A percentile compares a stretch with the other conserved stretches of the same genome.
These are phyloP conservation scores for Sebastes ruberrimus DNA, from an alignment of 2,797 vertebrate genomes.

Conservation along the genomic window DNA sequence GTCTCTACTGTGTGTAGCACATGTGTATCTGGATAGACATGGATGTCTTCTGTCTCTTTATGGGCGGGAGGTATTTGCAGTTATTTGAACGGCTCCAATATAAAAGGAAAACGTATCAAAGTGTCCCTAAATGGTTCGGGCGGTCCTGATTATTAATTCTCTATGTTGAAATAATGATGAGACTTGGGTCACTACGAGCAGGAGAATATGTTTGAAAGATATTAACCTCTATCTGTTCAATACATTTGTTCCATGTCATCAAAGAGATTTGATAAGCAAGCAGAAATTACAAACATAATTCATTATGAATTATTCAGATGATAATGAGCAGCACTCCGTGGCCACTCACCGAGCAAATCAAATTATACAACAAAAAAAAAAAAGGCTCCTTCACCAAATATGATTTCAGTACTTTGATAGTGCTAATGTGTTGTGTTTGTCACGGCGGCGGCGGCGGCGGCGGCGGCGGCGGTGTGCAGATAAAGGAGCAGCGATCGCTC, in stretches of 20 bases:
- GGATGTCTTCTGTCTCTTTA: not conserved
- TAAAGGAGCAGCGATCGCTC: slow-evolving; percentile 36
- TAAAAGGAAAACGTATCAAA: not conserved
- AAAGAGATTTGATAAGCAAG: slow-evolving; percentile 35
- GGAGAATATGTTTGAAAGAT: slow-evolving; percentile 18
- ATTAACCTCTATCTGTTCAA: slow-evolving; percentile 45
- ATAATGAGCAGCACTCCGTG: slow-evolving; percentile 46
- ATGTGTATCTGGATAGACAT: not conserved
- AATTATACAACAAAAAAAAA: slow-evolving; percentile 48
- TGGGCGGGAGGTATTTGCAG: not conserved
- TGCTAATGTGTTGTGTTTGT: slow-evolving; percentile 57
- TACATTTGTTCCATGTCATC: slow-evolving; percentile 35
- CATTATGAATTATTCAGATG: slow-evolving; percentile 62
- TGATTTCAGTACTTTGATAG: slow-evolving; percentile 62
- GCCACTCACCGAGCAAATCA: slow-evolving; percentile 55
- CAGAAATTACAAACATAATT: slow-evolving; percentile 58
- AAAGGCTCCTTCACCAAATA: slow-evolving; percentile 35
- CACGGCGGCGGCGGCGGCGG: not conserved
- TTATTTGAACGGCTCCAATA: not conserved
- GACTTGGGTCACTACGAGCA: not conserved
- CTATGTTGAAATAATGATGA: slow-evolving; percentile 3
- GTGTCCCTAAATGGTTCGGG: not conserved
- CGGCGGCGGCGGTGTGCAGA: slow-evolving; percentile 13
- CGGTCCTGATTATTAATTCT: not conserved
- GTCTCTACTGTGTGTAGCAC: not conserved